phyloP scores from a whole-genome alignment of 2,113 vertebrate species.

The Spea bombifrons region DNA sequence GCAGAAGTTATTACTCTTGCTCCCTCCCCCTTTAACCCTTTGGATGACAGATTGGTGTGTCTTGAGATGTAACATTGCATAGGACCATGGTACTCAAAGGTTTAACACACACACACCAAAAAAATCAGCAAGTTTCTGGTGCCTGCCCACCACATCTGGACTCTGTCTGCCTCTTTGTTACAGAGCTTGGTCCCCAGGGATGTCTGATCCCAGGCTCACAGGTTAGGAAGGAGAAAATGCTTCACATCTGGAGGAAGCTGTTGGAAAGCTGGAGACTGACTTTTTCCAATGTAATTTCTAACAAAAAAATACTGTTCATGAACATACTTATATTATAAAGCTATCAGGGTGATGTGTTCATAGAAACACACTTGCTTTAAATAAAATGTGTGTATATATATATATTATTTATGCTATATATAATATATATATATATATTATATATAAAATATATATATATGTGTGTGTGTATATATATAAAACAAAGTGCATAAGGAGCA shows the following conservation, averaged over 20 bases:
- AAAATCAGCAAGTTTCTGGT: not conserved
- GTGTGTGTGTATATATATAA: too few relatives aligned
- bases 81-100: not conserved
- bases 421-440: too few relatives aligned
- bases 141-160: constrained; percentile 31
- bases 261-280: not conserved
- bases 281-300: not conserved
- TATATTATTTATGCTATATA: too few relatives aligned
- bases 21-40: not conserved
- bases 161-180: not conserved
- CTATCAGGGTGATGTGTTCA: too few relatives aligned
- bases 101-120: not conserved
- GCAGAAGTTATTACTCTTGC: not conserved
- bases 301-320: too few relatives aligned
- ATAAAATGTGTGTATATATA: too few relatives aligned
- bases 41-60: not conserved
- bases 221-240: constrained; percentile 33
- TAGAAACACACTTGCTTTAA: too few relatives aligned
- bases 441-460: too few relatives aligned
- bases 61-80: not conserved
- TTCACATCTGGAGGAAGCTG: constrained; percentile 40
- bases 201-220: constrained; percentile 27
- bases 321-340: too few relatives aligned
- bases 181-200: constrained; percentile 19
- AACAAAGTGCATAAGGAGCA: too few relatives aligned